Evolutionary conservation across 2,797 vertebrate species (phyloP).

Genomic region (Petrocephalus sullivani): DNA sequence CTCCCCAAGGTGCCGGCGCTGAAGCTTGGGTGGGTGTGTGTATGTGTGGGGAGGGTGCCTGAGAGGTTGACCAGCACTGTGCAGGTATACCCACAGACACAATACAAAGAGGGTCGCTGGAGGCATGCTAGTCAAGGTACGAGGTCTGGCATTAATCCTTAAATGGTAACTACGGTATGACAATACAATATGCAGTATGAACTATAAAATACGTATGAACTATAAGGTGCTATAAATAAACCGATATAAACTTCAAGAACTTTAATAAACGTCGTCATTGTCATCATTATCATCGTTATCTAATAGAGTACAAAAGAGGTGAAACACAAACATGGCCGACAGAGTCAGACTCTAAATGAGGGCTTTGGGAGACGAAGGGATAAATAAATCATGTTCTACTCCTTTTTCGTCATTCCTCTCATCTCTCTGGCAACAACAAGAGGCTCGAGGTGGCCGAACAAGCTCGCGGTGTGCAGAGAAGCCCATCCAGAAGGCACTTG

Average conservation of each 20-base stretch:
- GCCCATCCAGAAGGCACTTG: not conserved
- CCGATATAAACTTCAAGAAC: not conserved
- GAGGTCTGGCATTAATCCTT: not conserved
- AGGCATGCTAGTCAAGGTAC: not conserved
- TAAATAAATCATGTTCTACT: conserved; percentile 16
- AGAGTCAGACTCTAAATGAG: not conserved
- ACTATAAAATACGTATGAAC: not conserved
- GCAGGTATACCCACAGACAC: not conserved
- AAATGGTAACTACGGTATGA: not conserved
- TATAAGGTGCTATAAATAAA: not conserved
- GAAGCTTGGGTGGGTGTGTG: no score
- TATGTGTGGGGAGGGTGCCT: no score
- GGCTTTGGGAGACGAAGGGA: not conserved
- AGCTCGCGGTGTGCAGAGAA: conserved; percentile 8
- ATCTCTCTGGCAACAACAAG: conserved; percentile 21
- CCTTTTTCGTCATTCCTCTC: conserved; percentile 12
- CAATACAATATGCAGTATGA: no score
- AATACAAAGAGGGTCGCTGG: not conserved
- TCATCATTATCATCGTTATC: not conserved
- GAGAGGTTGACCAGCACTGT: no score
- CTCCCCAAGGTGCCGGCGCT: no score
- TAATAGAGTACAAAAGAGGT: not conserved
- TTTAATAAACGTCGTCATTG: not conserved
- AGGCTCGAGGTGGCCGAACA: conserved; percentile 19
- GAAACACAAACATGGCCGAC: not conserved